Evolutionary conservation across 2,797 vertebrate species (phyloP).

Genomic region (Gymnoscopelus microlampas): DNA sequence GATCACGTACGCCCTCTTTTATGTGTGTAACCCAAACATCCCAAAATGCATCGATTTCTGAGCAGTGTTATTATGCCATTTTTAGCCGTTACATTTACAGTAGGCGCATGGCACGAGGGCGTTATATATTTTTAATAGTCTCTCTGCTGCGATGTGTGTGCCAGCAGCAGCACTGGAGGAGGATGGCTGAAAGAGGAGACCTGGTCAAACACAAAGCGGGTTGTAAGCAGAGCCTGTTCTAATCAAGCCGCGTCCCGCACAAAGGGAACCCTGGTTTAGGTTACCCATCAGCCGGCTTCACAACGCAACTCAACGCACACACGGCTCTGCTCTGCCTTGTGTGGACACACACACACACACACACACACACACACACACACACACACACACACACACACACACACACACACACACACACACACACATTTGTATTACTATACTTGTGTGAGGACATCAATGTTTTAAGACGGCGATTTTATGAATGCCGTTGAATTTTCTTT

Average conservation of each 20-base stretch:
- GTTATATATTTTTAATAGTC: neutral
- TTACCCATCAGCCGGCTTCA: slow-evolving; percentile 65
- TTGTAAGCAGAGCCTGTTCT: slow-evolving; percentile 76
- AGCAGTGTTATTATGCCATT: too few species aligned
- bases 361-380: slow-evolving; percentile 19
- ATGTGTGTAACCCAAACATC: too few species aligned
- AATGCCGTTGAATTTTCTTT: too few species aligned
- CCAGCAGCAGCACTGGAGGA: slow-evolving; percentile 39
- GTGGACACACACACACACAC: slow-evolving; percentile 17
- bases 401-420: slow-evolving; percentile 15
- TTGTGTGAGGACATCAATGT: too few species aligned
- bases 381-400: slow-evolving; percentile 15
- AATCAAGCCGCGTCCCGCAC: slow-evolving; percentile 78
- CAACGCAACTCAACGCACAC: slow-evolving; percentile 29
- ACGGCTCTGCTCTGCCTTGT: neutral
- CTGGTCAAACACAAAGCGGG: slow-evolving; percentile 69
- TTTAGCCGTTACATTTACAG: too few species aligned
- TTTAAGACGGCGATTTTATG: too few species aligned
- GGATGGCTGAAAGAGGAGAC: slow-evolving; percentile 73
- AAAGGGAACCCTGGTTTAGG: slow-evolving; percentile 79
- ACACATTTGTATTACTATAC: too few species aligned
- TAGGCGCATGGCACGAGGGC: too few species aligned
- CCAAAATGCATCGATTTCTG: too few species aligned
- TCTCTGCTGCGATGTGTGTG: slow-evolving; percentile 21
- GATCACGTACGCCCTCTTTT: too few species aligned